Base-by-base conservation (phyloP, 2,888 invertebrate genomes). In the Scotopteryx bipunctaria region DNA sequence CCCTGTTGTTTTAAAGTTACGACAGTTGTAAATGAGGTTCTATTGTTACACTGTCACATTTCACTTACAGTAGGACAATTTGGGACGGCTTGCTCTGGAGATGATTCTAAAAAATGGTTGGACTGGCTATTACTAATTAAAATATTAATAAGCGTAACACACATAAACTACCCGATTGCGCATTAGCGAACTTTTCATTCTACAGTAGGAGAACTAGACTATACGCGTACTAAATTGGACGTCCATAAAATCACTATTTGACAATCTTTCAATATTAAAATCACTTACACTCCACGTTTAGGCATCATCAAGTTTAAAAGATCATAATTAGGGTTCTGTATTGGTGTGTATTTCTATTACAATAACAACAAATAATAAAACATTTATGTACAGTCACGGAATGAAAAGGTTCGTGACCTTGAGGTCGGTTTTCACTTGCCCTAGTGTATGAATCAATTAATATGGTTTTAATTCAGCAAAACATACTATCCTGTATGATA, bases 161-260 rank as follows among this genome's bases (percentile, higher is more conserved):
- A 77, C 74, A 73, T 65, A 72, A 67, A 71, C 70, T 66, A 63
- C 55, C 59, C 55, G 56, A 55, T 52, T 58, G 88, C 88, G 89
- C 87, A 69, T 84, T 81, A 87, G 87, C 68, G 74, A 89, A 86
- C 88, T 89, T 76, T 88, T 86, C 87, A 90, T 86, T 89, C 84
- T 79, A 86, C 86, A 27, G 46, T 51, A 47, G 38, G 19, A 43
- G 25, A 47, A 48, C 27, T 48, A 47, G 32, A 46, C 27, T 50
- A 42, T 25, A 40, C 38, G 47, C 40, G 42, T 40, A 56, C 41
- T 41, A 23, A 44, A 19, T 43, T 11, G 41, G 41, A 45, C 36
- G 38, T 27, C 33, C 25, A 16, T 25, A 11, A 36, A 27, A 41
- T 40, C 43, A 38, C 35, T 41, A 29, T 32, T 29, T 43, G 13